Evolutionary conservation across 2,888 invertebrate species (phyloP), one percentile per base, ranked within the genome.

Genomic region (Machimus rusticus): DNA sequence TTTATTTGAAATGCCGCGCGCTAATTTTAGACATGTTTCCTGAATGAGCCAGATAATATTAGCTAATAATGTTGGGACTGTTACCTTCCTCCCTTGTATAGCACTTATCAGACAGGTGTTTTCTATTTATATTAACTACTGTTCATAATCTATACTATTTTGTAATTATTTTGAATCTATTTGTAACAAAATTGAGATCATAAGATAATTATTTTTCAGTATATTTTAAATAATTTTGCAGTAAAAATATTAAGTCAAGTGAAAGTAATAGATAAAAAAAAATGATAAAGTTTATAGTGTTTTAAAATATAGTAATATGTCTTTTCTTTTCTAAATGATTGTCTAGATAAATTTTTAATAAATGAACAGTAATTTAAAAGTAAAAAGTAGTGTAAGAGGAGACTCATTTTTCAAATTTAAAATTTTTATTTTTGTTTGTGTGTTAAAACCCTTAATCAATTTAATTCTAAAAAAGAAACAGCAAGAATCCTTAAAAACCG

Each of bases 11-110:
- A 78, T 39, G 78, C 78, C 78, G 23, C 39, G 9, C 19, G 19
- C 78, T 78, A 78, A 43, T 78, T 78, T 78, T 78, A 43, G 23
- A 43, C 37, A 14, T 34, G 78, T 78, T 78, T 78, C 78, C 78
- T 78, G 78, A 78, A 39, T 78, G 39, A 78, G 43, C 76, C 37
- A 76, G 76, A 76, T 76, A 37, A 76, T 76, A 37, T 37, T 37
- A 76, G 34, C 76, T 37, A 37, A 76, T 76, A 76, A 14, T 76
- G 19, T 34, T 34, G 37, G 14, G 19, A 23, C 5, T 46, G 4
- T 23, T 23, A 78, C 43, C 23, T 8, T 1, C 43, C 39, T 78
- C 12, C 37, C 43, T 39, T 78, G 37, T 78, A 43, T 78, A 76
- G n/a, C 19, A 6, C 76, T 76, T 39, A 76, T 76, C 39, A 76